Evolutionary conservation across 2,113 vertebrate genomes (phyloP), one percentile per base, ranked within the genome.

Genomic region (Vidua chalybeata): DNA sequence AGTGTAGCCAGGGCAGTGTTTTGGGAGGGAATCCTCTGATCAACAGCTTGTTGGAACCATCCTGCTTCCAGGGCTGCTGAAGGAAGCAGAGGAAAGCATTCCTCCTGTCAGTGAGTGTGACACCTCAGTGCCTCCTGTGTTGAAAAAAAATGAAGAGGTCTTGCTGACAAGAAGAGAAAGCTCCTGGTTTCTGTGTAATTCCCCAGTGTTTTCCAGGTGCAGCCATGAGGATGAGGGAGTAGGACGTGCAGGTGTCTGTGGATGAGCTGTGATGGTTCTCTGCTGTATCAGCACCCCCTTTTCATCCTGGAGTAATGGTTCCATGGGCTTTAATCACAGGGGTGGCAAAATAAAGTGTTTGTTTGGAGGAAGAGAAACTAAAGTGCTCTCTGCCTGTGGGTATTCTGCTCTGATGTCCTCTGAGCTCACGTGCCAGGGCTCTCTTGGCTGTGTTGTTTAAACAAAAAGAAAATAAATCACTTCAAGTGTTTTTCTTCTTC

Each of bases 201-300:
- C 22, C 10, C 11, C 11, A 0, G 22, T 51, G 13, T 51, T 84
- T 81, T 77, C 41, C 41, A 62, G n/a, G 51, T 0, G 0, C 10
- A 73, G 61, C 20, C 1, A 0, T 1, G 2, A 43, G 27, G 46
- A 12, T 71, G 52, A 37, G 55, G 49, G 63, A 67, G 8, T 48
- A 18, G 62, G 15, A 37, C 0, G 0, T 41, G 28, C n/a, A 37
- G 39, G 37, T 77, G 27, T 10, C 52, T 46, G 52, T 35, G 45
- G 16, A 24, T 84, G 58, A 59, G 48, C n/a, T 48, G 31, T 35
- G 48, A 6, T 72, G 62, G 35, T 31, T 54, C 21, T 31, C 7
- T 39, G 26, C 30, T 69, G 45, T n/a, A 54, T n/a, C 52, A 86
- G 35, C 11, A 5, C 37, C 15, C 10, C 13, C 10, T 39, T 69